Evolutionary conservation across 2,113 vertebrate genomes (phyloP).

Genomic region (Dipodomys ordii): DNA sequence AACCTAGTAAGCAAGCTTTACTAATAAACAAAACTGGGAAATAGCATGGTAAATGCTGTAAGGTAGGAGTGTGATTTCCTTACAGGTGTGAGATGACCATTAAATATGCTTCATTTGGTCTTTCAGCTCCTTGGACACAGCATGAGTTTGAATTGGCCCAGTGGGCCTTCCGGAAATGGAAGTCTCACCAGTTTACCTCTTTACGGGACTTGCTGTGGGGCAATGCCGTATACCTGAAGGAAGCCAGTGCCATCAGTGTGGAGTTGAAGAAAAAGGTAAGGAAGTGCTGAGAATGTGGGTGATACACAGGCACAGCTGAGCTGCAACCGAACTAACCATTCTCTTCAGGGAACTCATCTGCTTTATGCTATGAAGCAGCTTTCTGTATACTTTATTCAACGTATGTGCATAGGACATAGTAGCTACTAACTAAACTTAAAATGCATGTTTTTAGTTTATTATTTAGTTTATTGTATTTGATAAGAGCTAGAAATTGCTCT

Average conservation of each 20-base stretch:
- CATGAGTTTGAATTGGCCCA: slow-evolving; percentile 96
- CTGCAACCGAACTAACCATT: not conserved
- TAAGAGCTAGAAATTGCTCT: not conserved
- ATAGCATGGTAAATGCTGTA: not conserved
- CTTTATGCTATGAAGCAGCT: not conserved
- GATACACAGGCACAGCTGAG: not conserved
- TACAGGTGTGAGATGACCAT: not conserved
- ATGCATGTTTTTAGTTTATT: not conserved
- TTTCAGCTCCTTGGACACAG: slow-evolving; percentile 95
- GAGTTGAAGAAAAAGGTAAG: slow-evolving; percentile 98
- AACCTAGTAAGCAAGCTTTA: not conserved
- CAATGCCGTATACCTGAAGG: slow-evolving; percentile 97
- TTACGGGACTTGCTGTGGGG: slow-evolving; percentile 98
- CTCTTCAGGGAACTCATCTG: not conserved
- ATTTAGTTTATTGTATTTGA: slow-evolving; percentile 9
- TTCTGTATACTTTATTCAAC: not conserved
- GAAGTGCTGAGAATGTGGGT: rapidly evolving
- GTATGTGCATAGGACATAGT: not conserved
- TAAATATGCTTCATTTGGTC: not conserved
- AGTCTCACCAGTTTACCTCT: slow-evolving; percentile 98
- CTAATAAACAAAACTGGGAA: not conserved
- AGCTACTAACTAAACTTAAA: not conserved
- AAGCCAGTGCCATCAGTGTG: slow-evolving; percentile 98
- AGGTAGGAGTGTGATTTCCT: not conserved
- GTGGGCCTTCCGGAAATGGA: slow-evolving; percentile 99